These are phyloP conservation scores for Diogma glabrata DNA, from an alignment of 2,888 invertebrate genomes.

Conservation along the genomic window DNA sequence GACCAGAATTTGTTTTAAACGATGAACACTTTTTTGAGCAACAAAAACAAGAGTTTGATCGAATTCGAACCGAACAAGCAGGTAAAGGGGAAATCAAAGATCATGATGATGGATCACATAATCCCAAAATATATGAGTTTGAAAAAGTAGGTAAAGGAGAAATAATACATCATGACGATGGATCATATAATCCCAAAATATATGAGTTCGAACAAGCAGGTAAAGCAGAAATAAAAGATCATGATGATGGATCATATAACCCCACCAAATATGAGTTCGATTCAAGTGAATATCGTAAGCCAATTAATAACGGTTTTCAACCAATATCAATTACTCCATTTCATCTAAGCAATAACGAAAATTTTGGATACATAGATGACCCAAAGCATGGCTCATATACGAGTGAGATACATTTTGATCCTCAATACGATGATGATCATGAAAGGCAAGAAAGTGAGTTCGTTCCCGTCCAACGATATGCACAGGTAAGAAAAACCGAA, in stretches of 20 bases:
- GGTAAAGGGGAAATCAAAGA: neutral
- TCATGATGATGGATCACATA: too few relatives aligned
- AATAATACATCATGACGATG: too few relatives aligned
- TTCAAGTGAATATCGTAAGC: slow-evolving; percentile 4
- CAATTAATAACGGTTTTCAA: neutral
- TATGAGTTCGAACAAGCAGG: neutral
- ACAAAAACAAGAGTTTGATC: neutral
- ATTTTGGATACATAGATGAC: neutral
- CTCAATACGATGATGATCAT: neutral
- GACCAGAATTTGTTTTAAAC: too few relatives aligned
- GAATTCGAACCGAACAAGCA: neutral
- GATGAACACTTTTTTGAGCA: slow-evolving; percentile 1
- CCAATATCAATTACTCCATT: neutral
- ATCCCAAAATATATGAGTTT: too few relatives aligned
- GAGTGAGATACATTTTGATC: too few relatives aligned
- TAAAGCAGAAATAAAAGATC: neutral
- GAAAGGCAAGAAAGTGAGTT: slow-evolving; percentile 34
- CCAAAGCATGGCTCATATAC: too few relatives aligned
- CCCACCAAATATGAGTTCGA: too few relatives aligned
- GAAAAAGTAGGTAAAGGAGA: too few relatives aligned
- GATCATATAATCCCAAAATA: neutral
- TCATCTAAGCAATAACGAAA: neutral
- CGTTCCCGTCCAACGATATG: slow-evolving; percentile 50
- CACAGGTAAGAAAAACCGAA: slow-evolving; percentile 56
- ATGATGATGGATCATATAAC: too few relatives aligned